phyloP scores from a whole-genome alignment of 37 sponge, comb jelly and placozoan genomes.

The Ephydatia muelleri region DNA sequence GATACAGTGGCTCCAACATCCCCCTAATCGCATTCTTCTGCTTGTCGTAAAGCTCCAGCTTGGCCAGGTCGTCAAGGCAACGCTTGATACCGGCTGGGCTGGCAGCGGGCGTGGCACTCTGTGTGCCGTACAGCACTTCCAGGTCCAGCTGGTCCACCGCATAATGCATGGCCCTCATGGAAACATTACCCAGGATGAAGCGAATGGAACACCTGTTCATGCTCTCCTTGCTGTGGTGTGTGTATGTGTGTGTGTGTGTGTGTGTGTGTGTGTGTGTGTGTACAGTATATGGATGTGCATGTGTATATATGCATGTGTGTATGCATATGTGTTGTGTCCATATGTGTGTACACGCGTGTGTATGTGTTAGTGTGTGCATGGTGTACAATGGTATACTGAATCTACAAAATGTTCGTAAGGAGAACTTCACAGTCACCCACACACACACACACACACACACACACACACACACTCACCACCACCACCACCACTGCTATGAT shows the following conservation, averaged over 20 bases:
- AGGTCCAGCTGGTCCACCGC: slow-evolving; percentile 73
- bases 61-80: slow-evolving; percentile 54
- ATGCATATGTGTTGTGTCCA: too few relatives aligned
- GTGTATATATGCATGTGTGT: too few relatives aligned
- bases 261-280: too few relatives aligned
- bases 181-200: slow-evolving; percentile 37
- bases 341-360: too few relatives aligned
- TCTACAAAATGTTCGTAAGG: too few relatives aligned
- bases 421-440: neutral
- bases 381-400: too few relatives aligned
- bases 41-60: slow-evolving; percentile 51
- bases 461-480: too few relatives aligned
- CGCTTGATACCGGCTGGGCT: neutral
- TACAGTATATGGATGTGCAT: neutral
- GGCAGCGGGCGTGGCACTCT: too few relatives aligned
- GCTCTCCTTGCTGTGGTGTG: slow-evolving; percentile 10
- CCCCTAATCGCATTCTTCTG: slow-evolving; percentile 71
- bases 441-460: neutral
- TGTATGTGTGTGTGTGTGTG: neutral
- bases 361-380: too few relatives aligned
- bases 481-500: too few relatives aligned
- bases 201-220: slow-evolving; percentile 42
- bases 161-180: slow-evolving; percentile 67
- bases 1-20: slow-evolving; percentile 65
- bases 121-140: slow-evolving; percentile 25